Base-by-base conservation (phyloP, 1,140 invertebrate species). In the Pseudomyrmex concolor region DNA sequence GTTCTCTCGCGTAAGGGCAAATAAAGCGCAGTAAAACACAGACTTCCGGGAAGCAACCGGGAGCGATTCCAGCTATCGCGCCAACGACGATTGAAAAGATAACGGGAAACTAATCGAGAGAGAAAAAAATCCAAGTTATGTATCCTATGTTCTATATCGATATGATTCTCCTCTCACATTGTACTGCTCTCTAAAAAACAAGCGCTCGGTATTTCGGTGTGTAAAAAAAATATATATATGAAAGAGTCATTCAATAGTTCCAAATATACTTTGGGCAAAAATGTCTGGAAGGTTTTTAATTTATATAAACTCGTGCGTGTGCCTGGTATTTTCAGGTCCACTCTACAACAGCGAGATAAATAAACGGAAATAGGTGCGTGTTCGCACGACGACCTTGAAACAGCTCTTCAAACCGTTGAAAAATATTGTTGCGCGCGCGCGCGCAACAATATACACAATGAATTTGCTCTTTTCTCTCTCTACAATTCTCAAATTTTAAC, bases 61-160 rank as follows among this genome's bases (percentile, higher is more conserved):
- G 43, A 17, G 22, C 2, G 43, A 48, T 50, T 68, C 1, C 19
- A 45, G 34, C 1, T 78, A 78, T 78, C 76, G 43, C n/a, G 34
- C 34, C 9, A 51, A 10, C n/a, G 66, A 70, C 64, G 45, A 80
- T 19, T n/a, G 55, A 43, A 59, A 43, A 67, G 12, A 43, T 71
- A 66, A 59, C 66, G 8, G 66, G 76, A 80, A 71, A 78, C 70
- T 54, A 78, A 80, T 80, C 43, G 68, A 71, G 45, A 80, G 12
- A 50, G 4, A 25, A 19, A 68, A 25, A 7, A 13, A 34, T 34
- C 4, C 43, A 63, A n/a, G 17, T 12, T 45, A 7, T 15, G 3
- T 22, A 59, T 78, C 64, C 76, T 59, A 54, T 22, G 50, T 78
- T 54, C 76, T 59, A 54, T 70, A 34, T 55, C 17, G 74, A 77